Base-by-base conservation (phyloP, 2,113 vertebrate species). In the Oncorhynchus kisutch region DNA sequence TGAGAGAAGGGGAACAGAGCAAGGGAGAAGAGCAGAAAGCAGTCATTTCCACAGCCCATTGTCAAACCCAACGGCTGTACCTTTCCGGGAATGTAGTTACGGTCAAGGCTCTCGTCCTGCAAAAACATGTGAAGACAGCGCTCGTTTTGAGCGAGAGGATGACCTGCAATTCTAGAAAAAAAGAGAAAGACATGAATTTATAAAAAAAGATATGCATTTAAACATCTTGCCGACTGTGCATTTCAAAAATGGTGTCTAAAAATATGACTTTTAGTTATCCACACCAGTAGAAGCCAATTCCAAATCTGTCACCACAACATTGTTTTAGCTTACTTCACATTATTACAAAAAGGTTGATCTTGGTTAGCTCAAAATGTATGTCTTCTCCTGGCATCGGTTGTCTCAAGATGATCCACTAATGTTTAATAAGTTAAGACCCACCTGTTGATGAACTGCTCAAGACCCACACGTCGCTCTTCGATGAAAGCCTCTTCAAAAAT, bases 381-480 rank as follows among this genome's bases (percentile, higher is more conserved):
- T 45, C 3, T 45, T 45, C 9, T 11, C 12, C 51, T 54, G 39
- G 9, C 39, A 45, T 45, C 9, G 39, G 39, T 45, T 45, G 39
- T 45, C 39, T 45, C 39, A 45, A 45, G 9, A 45, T 45, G 8
- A 45, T 45, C 39, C 14, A 18, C 3, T 54, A 54, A 54, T 54
- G 51, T 54, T 54, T 54, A 7, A 16, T 54, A 18, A 54, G 5
- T 54, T 18, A 18, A 18, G 51, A 11, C 48, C 91, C 93, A 99
- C 98, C 96, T 99, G 95, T 99, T 99, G 91, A 99, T 99, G 93
- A 99, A 99, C 90, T 98, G 98, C 93, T 99, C 98, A 72, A 99
- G 92, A 76, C 96, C 97, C 51, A 92, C 90, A 90, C 97, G 94
- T 86, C 97, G 94, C 92, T 99, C 97, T 90, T 99, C 97, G 22